Percentiles rank a stretch among this genome's conserved stretches.
Evolutionary conservation across 2,888 invertebrate genomes (phyloP).

Genomic region (Muschampia plurimacula): DNA sequence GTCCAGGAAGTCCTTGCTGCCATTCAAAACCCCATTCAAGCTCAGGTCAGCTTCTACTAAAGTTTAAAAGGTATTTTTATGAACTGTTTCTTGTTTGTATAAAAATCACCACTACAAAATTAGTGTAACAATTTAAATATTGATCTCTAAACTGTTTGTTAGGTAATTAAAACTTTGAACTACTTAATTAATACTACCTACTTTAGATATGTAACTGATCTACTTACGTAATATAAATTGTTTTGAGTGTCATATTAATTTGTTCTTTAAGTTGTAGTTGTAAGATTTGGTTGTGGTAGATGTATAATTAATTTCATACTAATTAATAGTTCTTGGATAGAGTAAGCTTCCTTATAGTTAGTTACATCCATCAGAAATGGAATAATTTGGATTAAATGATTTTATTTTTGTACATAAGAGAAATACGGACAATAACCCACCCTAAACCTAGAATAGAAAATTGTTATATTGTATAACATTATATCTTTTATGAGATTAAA

Average conservation of each 20-base stretch:
- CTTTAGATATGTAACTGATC: slow-evolving; percentile 7
- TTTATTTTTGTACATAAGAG: slow-evolving; percentile 61
- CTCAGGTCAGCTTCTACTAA: slow-evolving; percentile 71
- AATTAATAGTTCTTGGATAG: slow-evolving; percentile 1
- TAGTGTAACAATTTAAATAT: slow-evolving; percentile 11
- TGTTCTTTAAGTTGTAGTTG: slow-evolving; percentile 25
- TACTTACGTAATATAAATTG: slow-evolving; percentile 3
- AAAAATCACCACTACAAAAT: background rate
- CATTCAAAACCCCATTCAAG: slow-evolving; percentile 82
- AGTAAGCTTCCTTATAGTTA: slow-evolving; percentile 24
- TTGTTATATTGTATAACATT: slow-evolving; percentile 34
- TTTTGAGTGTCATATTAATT: slow-evolving; percentile 37
- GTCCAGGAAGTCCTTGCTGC: slow-evolving; percentile 70
- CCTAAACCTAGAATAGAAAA: slow-evolving; percentile 71
- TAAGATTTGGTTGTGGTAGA: slow-evolving; percentile 49
- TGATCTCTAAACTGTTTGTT: slow-evolving; percentile 29
- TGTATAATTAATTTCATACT: slow-evolving; percentile 23
- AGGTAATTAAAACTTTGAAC: slow-evolving; percentile 1
- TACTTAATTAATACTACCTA: slow-evolving; percentile 2
- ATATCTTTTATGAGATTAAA: slow-evolving; percentile 19
- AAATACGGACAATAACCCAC: slow-evolving; percentile 82
- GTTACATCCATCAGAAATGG: slow-evolving; percentile 28
- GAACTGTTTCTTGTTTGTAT: background rate
- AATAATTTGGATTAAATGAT: slow-evolving; percentile 46
- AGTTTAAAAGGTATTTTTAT: slow-evolving; percentile 53